phyloP scores from a whole-genome alignment of 2,888 invertebrate species.

The Drosophila rubida region DNA sequence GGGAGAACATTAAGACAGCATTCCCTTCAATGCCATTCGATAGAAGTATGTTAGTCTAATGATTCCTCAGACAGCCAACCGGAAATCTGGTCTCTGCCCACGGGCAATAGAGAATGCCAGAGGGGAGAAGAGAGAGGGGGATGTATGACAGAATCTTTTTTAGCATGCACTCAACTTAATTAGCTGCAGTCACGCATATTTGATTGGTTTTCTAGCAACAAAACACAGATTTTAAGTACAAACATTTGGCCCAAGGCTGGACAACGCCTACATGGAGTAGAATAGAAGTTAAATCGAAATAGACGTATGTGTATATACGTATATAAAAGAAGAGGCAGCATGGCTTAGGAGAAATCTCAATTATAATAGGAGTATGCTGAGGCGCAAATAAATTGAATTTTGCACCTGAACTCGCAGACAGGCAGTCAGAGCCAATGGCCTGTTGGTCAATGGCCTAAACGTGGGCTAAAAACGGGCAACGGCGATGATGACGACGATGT shows the following conservation, averaged over 20 bases:
- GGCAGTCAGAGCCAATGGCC: conserved; percentile 49
- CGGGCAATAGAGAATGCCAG: conserved; percentile 13
- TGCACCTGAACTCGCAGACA: conserved; percentile 30
- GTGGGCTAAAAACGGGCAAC: neutral
- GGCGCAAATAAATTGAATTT: conserved; percentile 42
- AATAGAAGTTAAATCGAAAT: conserved; percentile 9
- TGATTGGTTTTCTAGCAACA: conserved; percentile 59
- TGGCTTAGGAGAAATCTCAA: conserved; percentile 8
- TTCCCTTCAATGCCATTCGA: conserved; percentile 8
- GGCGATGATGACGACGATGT: neutral
- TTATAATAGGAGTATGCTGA: conserved; percentile 35
- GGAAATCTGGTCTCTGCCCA: conserved; percentile 53
- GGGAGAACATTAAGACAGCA: neutral
- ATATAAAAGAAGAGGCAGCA: neutral
- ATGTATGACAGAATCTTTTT: conserved; percentile 70
- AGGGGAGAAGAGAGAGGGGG: conserved; percentile 1
- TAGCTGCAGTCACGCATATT: conserved; percentile 69
- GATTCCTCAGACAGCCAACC: conserved; percentile 34
- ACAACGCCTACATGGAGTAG: conserved; percentile 32
- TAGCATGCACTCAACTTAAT: conserved; percentile 66
- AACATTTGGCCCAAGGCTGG: conserved; percentile 51
- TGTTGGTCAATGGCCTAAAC: conserved; percentile 72
- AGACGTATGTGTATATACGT: neutral
- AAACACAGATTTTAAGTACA: conserved; percentile 14
- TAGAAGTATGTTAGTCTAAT: conserved; percentile 31